A percentile compares a stretch with the other conserved stretches of the same genome.
These are phyloP conservation scores for Microtus richardsoni DNA, from an alignment of 2,113 vertebrate species.

Conservation along the genomic window DNA sequence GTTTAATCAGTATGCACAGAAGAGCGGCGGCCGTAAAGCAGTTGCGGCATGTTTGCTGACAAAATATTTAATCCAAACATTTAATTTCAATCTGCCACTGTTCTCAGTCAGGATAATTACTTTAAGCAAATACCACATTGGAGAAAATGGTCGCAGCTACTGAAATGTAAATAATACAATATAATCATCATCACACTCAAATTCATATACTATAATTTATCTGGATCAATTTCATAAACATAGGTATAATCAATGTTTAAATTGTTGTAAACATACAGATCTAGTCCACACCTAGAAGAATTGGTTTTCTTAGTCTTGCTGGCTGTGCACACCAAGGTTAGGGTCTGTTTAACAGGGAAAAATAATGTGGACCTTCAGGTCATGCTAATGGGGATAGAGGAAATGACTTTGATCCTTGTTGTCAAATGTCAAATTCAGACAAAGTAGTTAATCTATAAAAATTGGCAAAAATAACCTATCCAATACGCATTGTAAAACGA, in stretches of 20 bases:
- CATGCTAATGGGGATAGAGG: neutral
- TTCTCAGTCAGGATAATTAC: conserved; percentile 91
- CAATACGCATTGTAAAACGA: neutral
- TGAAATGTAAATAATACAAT: conserved; percentile 89
- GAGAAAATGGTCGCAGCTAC: conserved; percentile 83
- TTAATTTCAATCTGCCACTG: conserved; percentile 93
- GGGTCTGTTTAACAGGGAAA: neutral
- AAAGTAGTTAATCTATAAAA: neutral
- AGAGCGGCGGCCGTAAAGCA: conserved; percentile 86
- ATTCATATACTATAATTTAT: conserved; percentile 82
- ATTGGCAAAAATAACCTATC: neutral
- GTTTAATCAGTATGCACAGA: conserved; percentile 90
- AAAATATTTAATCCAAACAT: conserved; percentile 93
- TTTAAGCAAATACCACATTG: conserved; percentile 88
- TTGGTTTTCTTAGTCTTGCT: conserved; percentile 40
- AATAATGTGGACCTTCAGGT: neutral
- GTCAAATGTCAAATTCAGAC: conserved; percentile 1
- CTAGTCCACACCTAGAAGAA: conserved; percentile 25
- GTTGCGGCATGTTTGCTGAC: conserved; percentile 91
- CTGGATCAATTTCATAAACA: conserved; percentile 79
- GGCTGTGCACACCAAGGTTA: neutral
- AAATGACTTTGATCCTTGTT: conserved; percentile 39
- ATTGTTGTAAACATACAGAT: conserved; percentile 80
- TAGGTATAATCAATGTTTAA: conserved; percentile 82
- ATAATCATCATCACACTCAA: conserved; percentile 84